Base-by-base conservation (phyloP, 2,888 invertebrate genomes). In the Chouioia cunea region DNA sequence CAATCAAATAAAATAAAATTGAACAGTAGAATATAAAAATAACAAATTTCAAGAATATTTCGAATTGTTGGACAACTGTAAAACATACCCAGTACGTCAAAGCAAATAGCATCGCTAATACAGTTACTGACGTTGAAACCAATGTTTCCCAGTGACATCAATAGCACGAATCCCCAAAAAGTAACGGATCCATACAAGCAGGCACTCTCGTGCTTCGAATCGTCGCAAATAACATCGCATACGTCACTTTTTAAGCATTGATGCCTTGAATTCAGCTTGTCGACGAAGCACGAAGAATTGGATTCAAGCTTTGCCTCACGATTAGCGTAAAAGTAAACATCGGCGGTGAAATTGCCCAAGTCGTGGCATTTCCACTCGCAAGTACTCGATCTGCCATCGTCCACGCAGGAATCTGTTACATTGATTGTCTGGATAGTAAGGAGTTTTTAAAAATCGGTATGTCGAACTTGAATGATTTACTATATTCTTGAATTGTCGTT, bases 21-120 rank as follows among this genome's bases (percentile, higher is more conserved):
- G n/a, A 48, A 53, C 44, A 52, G 18, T 16, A 48, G 6, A 43
- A 44, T 62, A 15, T 60, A 53, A 14, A n/a, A 46, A 54, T 64
- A n/a, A 53, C 57, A 62, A 3, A 47, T 44, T 47, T 23, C 18
- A 12, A 27, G 27, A 67, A 47, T 15, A 23, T 18, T n/a, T 15
- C 56, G 54, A n/a, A 18, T 27, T 12, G 53, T 20, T 66, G 15
- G 62, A 67, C 65, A 59, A n/a, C 14, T 12, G n/a, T 46, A 50
- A 27, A 48, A 62, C 62, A 87, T 83, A 90, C 94, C 94, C 48
- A 97, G 87, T 23, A 95, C 90, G 84, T 96, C 94, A 80, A 96
- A 96, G 83, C 96, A 95, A 43, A 97, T 92, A 0, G 96, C 95
- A 85, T 97, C 97, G 48, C 94, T 93, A 48, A 97, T 92, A 57